Conservation (phyloP, 2,113 vertebrate genomes). For the Thalassoma bifasciatum region DNA sequence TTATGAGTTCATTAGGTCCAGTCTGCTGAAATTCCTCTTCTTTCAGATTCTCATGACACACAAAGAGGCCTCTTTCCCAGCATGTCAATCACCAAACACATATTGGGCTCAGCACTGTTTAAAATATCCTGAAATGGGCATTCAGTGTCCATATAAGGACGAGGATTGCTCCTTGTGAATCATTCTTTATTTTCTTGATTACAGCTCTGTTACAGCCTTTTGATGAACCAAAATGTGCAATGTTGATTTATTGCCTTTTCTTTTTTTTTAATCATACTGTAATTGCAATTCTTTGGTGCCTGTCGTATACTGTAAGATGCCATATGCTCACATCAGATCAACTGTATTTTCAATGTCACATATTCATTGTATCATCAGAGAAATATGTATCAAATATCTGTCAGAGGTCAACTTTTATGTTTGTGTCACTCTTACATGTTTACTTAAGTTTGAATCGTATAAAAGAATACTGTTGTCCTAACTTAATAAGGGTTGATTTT, state of each 20-base stretch:
- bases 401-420: constrained; percentile 2
- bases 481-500: constrained; percentile 5
- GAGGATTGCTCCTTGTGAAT: background rate
- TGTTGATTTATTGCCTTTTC: constrained; percentile 1
- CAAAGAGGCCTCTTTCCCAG: background rate
- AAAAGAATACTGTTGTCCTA: constrained; percentile 1
- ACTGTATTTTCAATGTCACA: constrained; percentile 36
- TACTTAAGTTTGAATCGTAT: background rate
- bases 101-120: background rate
- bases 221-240: constrained; percentile 16
- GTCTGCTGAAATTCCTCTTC: background rate
- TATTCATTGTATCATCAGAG: constrained; percentile 4
- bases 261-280: constrained; percentile 24
- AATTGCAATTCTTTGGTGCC: background rate
- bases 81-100: background rate
- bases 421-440: constrained; percentile 15
- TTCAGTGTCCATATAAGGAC: background rate
- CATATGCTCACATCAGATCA: constrained; percentile 25
- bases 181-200: constrained; percentile 31
- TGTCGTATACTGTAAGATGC: constrained; percentile 8
- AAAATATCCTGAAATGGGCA: background rate
- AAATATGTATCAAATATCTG: background rate
- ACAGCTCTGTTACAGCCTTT: constrained; percentile 5
- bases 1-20: background rate
- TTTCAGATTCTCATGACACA: background rate